Base-by-base conservation (phyloP, 1,140 invertebrate species). In the Theocolax elegans region DNA sequence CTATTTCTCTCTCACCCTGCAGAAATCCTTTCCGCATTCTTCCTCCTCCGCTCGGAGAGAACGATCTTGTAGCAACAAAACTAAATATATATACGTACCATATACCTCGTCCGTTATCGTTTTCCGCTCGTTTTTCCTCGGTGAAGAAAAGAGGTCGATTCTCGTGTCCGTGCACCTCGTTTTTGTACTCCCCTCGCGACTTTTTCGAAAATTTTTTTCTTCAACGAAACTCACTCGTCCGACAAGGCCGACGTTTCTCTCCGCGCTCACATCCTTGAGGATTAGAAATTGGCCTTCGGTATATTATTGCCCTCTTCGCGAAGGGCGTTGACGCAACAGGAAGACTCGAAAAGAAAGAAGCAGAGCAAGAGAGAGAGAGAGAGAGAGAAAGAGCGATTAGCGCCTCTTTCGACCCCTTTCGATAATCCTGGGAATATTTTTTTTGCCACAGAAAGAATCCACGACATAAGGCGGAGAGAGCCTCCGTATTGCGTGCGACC, bases 241-340 rank as follows among this genome's bases (percentile, higher is more conserved):
- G 31, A 29, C 54, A 67, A 67, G 65, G 65, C 38, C 64, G 19
- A 71, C 77, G 76, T 80, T 80, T 80, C 77, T 74, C 77, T 77
- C 77, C 3, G 10, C 23, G 59, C 42, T 42, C 23, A 4, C 53
- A 77, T 78, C 76, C 79, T 82, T 77, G 76, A 81, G 79, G 79
- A 81, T 80, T 83, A 83, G 81, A 83, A 85, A 85, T 85, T 83
- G 78, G 71, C 77, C 81, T 83, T 74, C 58, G 66, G 21, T 13
- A 4, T 12, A 23, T 56, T 40, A 67, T 68, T 75, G 12, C 15
- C n/a, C n/a, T n/a, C n/a, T 2, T 6, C 15, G 29, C 12, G 35
- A 71, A 58, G 62, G 48, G 62, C 42, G 40, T 15, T 19, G 12
- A 38, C 59, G 46, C 46, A 56, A 71, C 66, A 65, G 66, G 42